phyloP scores from a whole-genome alignment of 1,140 invertebrate species.

The Lerema accius region DNA sequence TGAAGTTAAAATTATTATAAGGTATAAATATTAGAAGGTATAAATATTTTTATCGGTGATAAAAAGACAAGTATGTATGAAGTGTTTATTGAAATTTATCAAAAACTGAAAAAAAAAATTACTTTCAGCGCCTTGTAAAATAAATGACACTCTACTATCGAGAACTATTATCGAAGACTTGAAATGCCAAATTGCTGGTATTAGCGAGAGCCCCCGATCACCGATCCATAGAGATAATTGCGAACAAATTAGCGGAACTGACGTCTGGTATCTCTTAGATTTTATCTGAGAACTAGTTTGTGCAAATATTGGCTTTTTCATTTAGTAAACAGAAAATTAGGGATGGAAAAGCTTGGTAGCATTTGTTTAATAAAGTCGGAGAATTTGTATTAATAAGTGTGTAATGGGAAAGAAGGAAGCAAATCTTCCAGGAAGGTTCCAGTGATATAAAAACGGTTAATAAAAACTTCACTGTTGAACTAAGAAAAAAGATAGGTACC shows the following conservation, averaged over 20 bases:
- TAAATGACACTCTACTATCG: slow-evolving; percentile 11
- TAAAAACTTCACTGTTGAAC: no score
- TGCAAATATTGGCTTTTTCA: background rate
- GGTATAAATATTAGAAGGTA: no score
- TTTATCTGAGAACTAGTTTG: slow-evolving; percentile 21
- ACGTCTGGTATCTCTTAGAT: background rate
- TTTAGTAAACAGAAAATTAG: background rate
- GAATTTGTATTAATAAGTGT: no score
- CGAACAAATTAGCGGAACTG: slow-evolving; percentile 8
- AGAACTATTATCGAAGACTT: slow-evolving; percentile 24
- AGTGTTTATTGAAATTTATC: no score
- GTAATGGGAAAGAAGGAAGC: no score
- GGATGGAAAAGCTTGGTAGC: background rate
- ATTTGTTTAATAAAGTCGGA: no score
- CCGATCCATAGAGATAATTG: slow-evolving; percentile 19
- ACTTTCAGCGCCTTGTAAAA: slow-evolving; percentile 3
- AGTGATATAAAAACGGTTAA: no score
- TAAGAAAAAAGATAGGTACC: no score
- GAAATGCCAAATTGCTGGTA: slow-evolving; percentile 25
- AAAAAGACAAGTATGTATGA: no score
- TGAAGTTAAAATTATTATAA: no score
- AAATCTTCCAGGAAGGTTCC: no score
- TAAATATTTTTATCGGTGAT: no score
- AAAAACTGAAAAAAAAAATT: background rate
- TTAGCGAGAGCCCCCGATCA: slow-evolving; percentile 16